Evolutionary conservation across 2,888 invertebrate genomes (phyloP).

Genomic region (Aleiodes leptofemur): DNA sequence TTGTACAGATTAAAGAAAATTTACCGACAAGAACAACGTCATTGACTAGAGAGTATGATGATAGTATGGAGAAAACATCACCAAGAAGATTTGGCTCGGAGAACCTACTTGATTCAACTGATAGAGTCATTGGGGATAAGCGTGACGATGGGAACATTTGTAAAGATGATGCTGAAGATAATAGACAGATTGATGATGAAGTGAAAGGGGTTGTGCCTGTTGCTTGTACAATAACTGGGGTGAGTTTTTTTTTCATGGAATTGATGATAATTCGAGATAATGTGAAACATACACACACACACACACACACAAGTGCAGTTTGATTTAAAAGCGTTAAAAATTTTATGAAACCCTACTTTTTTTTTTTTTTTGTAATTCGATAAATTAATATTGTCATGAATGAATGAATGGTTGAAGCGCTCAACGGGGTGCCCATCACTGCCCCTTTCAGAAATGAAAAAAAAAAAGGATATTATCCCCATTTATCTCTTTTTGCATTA

Average conservation of each 20-base stretch:
- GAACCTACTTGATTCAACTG: conserved; percentile 42
- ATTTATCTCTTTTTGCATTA: conserved; percentile 39
- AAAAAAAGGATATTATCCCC: conserved; percentile 36
- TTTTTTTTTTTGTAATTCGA: not conserved
- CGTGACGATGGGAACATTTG: conserved; percentile 14
- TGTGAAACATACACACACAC: no score
- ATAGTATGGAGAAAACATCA: conserved; percentile 23
- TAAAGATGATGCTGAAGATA: conserved; percentile 30
- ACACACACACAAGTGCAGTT: no score
- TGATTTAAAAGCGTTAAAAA: conserved; percentile 16
- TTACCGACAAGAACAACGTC: conserved; percentile 43
- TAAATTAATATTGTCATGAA: conserved; percentile 19
- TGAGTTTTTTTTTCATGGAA: conserved; percentile 20
- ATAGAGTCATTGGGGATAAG: conserved; percentile 33
- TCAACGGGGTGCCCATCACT: conserved; percentile 48
- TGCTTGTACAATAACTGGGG: conserved; percentile 38
- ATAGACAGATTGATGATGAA: conserved; percentile 23
- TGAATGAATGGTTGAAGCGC: conserved; percentile 25
- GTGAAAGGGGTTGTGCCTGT: conserved; percentile 11
- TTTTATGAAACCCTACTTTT: not conserved
- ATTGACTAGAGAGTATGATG: conserved; percentile 38
- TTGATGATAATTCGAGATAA: no score
- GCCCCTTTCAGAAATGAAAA: conserved; percentile 48
- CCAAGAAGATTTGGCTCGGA: conserved; percentile 45
- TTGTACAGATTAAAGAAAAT: conserved; percentile 35